Percentiles rank a stretch among this genome's conserved stretches.
Conservation (phyloP, 2,113 vertebrate species). For the Lepus timidus region DNA sequence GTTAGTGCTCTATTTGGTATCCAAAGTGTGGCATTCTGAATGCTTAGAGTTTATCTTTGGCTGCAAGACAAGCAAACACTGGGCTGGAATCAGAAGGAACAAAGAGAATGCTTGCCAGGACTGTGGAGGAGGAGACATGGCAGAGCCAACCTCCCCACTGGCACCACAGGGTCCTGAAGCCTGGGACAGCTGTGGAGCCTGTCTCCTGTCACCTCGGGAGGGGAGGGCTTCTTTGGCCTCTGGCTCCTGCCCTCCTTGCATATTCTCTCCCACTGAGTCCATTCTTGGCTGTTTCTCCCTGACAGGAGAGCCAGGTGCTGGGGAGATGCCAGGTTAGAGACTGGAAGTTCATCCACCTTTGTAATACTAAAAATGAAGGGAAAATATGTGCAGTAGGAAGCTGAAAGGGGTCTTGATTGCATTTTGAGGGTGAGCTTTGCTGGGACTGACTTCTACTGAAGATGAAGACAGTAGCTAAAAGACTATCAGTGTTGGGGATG, state of each 20-base stretch:
- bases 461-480: background rate
- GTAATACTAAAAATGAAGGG: conserved; percentile 11
- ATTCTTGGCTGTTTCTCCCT: background rate
- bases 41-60: conserved; percentile 83
- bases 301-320: conserved; percentile 14
- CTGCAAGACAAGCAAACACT: conserved; percentile 74
- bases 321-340: conserved; percentile 51
- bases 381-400: background rate
- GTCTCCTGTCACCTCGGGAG: background rate
- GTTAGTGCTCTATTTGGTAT: background rate
- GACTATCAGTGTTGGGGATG: background rate
- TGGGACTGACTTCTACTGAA: background rate
- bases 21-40: conserved; percentile 15
- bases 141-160: conserved; percentile 62
- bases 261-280: conserved; percentile 48
- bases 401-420: background rate
- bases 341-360: conserved; percentile 47
- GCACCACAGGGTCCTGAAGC: conserved; percentile 52
- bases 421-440: background rate
- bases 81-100: conserved; percentile 72
- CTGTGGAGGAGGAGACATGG: conserved; percentile 20
- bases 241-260: conserved; percentile 19
- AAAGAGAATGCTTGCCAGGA: conserved; percentile 72
- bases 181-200: background rate
- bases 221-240: background rate